Base-by-base conservation (phyloP, 1,140 invertebrate genomes). In the Artemia franciscana region DNA sequence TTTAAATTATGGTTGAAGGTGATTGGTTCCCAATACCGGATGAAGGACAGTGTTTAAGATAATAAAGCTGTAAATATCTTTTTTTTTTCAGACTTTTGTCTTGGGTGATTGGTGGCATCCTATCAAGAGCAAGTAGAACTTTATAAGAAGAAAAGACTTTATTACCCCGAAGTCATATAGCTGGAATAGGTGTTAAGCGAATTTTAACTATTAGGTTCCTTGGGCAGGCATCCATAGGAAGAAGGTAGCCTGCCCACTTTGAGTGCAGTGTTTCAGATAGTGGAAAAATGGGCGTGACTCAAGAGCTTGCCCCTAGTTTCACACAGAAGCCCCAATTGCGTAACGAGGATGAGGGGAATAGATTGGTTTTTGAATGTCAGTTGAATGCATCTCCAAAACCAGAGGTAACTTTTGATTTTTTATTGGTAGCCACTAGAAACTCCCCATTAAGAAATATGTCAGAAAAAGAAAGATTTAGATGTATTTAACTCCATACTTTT, bases 261-360 rank as follows among this genome's bases (percentile, higher is more conserved):
- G 39, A 1, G 21, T 12, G 12, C 21, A 51, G 58, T 59, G 58
- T 18, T 21, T 23, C 12, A 23, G 24, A 25, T 51, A 21, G n/a
- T 7, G n/a, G 21, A 15, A 59, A 12, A 7, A 86, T 85, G 84
- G 84, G 83, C 78, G 83, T 84, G 75, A 80, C 81, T 72, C 90
- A 94, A 75, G 90, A 93, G 75, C 89, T 92, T 76, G 89, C 92
- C 74, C 92, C 92, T 73, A 92, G 88, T 79, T 95, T 96, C 79
- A 89, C 87, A 60, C 88, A 94, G 76, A 96, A 95, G 82, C 92
- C 92, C 66, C 86, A 90, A 73, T 82, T 95, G 61, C 80, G 89
- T 64, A 91, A 95, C 74, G 91, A 93, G 74, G 90, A 94, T 75
- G 91, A 93, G 71, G 91, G 91, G 66, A 93, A 94, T 75, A 84